Evolutionary conservation across 2,113 vertebrate species (phyloP).

Genomic region (Neolamprologus toae): DNA sequence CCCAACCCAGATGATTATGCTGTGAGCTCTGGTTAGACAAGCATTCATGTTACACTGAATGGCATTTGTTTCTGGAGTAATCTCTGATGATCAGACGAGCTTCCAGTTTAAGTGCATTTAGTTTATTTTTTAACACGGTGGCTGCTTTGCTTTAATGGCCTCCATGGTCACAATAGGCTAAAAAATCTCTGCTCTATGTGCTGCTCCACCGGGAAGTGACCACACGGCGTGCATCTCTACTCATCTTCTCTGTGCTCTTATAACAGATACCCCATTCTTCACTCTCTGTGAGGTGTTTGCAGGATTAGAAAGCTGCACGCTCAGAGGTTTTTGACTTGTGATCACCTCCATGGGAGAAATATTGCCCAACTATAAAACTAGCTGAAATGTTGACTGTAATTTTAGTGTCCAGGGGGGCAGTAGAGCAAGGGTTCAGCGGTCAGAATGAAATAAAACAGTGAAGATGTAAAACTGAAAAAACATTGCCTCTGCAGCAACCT

Average conservation of each 20-base stretch:
- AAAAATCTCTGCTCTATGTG: accelerated
- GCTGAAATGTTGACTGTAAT: neutral
- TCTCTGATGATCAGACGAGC: neutral
- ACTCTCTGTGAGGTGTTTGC: accelerated
- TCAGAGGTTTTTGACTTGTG: neutral
- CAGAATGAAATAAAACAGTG: neutral
- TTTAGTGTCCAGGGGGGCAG: neutral
- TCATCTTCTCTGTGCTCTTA: neutral
- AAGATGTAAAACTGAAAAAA: neutral
- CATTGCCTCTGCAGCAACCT: neutral
- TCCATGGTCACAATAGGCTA: neutral
- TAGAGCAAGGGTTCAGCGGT: accelerated
- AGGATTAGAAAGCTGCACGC: accelerated
- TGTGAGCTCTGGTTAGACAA: neutral
- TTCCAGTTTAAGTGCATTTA: neutral
- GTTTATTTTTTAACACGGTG: neutral
- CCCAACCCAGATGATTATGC: neutral
- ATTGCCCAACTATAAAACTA: neutral
- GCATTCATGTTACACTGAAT: neutral
- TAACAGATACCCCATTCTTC: neutral
- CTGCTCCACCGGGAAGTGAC: accelerated
- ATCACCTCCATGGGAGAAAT: neutral
- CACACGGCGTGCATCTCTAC: accelerated
- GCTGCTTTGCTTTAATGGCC: neutral
- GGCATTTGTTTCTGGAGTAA: neutral